Evolutionary conservation across 2,797 vertebrate species (phyloP).

Genomic region (Tragelaphus eurycerus): DNA sequence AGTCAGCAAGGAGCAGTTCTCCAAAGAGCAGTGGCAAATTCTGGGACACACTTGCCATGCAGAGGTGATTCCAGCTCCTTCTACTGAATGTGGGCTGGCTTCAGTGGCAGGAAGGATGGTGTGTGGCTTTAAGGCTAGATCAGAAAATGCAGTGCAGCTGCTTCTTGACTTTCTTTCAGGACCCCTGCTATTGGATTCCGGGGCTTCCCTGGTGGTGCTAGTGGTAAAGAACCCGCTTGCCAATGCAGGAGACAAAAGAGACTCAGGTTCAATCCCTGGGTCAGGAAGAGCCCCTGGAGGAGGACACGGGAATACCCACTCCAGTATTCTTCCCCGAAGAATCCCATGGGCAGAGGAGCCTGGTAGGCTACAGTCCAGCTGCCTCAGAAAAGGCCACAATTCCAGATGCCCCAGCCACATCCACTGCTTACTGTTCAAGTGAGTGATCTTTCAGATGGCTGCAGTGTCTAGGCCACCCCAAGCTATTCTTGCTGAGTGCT

Average conservation of each 20-base stretch:
- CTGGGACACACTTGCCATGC: not conserved
- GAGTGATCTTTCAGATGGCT: not conserved
- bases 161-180: not conserved
- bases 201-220: not conserved
- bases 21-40: not conserved
- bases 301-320: not conserved
- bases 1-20: not conserved
- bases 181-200: not conserved
- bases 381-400: not conserved
- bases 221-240: not conserved
- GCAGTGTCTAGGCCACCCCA: not conserved
- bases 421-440: fast-evolving
- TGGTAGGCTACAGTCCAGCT: not conserved
- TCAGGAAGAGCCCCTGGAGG: not conserved
- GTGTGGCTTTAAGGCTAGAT: not conserved
- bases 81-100: not conserved
- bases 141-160: not conserved
- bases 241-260: not conserved
- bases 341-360: not conserved
- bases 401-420: not conserved
- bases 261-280: not conserved
- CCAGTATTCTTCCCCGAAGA: not conserved
- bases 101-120: not conserved
- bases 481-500: not conserved
- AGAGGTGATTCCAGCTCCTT: not conserved